These are phyloP conservation scores for Elaphurus davidianus DNA, from an alignment of 2,113 vertebrate species.

Conservation along the genomic window DNA sequence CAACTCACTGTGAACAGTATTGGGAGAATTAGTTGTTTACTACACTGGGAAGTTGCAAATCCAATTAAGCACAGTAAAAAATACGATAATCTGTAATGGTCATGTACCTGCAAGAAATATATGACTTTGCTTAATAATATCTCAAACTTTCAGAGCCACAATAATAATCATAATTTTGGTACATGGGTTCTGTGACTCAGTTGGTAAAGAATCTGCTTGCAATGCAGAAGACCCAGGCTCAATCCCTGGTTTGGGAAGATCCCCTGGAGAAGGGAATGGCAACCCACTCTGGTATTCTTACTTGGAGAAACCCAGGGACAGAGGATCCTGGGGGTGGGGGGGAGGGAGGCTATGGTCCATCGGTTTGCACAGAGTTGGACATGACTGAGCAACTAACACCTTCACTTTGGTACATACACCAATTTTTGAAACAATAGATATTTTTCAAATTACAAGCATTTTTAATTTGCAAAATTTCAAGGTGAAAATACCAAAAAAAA, in stretches of 20 bases:
- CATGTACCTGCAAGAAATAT: not conserved
- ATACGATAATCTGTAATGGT: not conserved
- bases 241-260: not conserved
- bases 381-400: not conserved
- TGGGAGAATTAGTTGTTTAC: conserved; percentile 45
- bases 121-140: not conserved
- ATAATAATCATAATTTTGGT: not conserved
- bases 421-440: not conserved
- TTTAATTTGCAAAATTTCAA: not conserved
- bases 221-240: not conserved
- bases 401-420: not conserved
- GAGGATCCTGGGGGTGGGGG: not conserved
- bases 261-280: not conserved
- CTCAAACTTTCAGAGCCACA: not conserved
- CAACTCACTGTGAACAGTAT: not conserved
- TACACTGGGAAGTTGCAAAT: conserved; percentile 15
- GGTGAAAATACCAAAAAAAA: not conserved
- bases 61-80: not conserved
- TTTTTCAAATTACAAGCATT: not conserved
- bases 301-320: not conserved
- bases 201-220: not conserved
- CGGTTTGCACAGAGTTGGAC: not conserved
- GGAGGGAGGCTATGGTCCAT: not conserved
- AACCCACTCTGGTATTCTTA: not conserved
- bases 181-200: not conserved